These are phyloP conservation scores for Cynoglossus semilaevis DNA, from an alignment of 2,113 vertebrate genomes.

Conservation along the genomic window DNA sequence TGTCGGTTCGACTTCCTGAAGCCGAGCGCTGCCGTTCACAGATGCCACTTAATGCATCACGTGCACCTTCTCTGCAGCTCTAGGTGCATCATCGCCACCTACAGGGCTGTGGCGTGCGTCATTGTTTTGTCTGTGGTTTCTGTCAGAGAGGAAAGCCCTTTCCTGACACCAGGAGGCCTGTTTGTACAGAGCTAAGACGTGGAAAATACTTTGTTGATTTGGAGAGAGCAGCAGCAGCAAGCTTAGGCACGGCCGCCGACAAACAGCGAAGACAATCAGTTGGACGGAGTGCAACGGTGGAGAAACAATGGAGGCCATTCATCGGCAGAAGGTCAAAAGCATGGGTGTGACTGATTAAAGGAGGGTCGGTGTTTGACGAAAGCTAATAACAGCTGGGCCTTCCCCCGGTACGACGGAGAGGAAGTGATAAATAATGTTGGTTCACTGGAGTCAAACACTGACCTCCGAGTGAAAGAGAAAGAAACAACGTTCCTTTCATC, in stretches of 20 bases:
- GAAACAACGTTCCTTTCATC: slow-evolving; percentile 25
- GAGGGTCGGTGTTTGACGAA: slow-evolving; percentile 53
- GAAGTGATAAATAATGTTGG: slow-evolving; percentile 75
- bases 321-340: slow-evolving; percentile 63
- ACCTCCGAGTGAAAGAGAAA: no score
- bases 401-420: slow-evolving; percentile 65
- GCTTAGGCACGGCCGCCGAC: slow-evolving; percentile 63
- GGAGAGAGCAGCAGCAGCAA: slow-evolving; percentile 45
- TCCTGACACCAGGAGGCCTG: slow-evolving; percentile 43
- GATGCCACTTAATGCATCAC: no score
- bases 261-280: slow-evolving; percentile 63
- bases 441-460: slow-evolving; percentile 25
- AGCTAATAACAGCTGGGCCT: slow-evolving; percentile 53
- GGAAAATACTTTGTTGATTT: slow-evolving; percentile 43
- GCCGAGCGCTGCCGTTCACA: no score
- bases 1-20: no score
- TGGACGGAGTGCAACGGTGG: slow-evolving; percentile 39
- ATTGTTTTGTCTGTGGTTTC: slow-evolving; percentile 3
- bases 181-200: slow-evolving; percentile 52
- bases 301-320: slow-evolving; percentile 68
- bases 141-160: slow-evolving; percentile 44
- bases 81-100: no score
- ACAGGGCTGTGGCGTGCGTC: no score
- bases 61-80: no score
- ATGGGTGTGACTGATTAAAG: slow-evolving; percentile 76